Conservation (phyloP, 1,140 invertebrate genomes). For the Calosoma granatense region DNA sequence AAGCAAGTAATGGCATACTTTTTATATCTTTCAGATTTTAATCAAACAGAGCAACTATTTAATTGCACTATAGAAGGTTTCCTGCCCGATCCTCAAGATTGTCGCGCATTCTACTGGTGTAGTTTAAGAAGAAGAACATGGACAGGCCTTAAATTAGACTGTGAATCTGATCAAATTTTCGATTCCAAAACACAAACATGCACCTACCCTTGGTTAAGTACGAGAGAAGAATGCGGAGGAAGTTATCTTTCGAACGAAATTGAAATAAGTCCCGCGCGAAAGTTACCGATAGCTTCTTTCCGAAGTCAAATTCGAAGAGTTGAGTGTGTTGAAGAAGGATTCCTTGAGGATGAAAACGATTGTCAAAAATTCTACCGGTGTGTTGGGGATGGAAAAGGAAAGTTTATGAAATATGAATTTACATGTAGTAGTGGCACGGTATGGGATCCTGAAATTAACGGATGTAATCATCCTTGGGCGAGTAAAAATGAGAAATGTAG, state of each 20-base stretch:
- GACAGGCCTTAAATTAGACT: neutral
- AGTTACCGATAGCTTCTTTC: too few species aligned
- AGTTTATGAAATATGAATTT: conserved; percentile 46
- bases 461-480: conserved; percentile 49
- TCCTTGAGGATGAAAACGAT: conserved; percentile 38
- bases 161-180: neutral
- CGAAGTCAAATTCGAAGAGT: too few species aligned
- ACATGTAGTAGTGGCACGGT: conserved; percentile 53
- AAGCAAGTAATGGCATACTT: too few species aligned
- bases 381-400: conserved; percentile 41
- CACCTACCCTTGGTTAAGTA: conserved; percentile 12
- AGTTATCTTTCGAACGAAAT: neutral
- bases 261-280: neutral
- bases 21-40: too few species aligned
- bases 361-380: conserved; percentile 63
- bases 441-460: conserved; percentile 42
- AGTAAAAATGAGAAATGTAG: conserved; percentile 23
- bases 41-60: too few species aligned
- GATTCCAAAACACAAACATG: neutral
- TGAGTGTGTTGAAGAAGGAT: conserved; percentile 30
- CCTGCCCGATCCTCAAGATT: conserved; percentile 24
- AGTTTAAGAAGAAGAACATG: neutral
- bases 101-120: conserved; percentile 27
- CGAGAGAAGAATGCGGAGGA: conserved; percentile 26
- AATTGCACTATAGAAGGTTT: conserved; percentile 30